phyloP scores from a whole-genome alignment of 1,140 invertebrate genomes.

The Danaus plexippus region DNA sequence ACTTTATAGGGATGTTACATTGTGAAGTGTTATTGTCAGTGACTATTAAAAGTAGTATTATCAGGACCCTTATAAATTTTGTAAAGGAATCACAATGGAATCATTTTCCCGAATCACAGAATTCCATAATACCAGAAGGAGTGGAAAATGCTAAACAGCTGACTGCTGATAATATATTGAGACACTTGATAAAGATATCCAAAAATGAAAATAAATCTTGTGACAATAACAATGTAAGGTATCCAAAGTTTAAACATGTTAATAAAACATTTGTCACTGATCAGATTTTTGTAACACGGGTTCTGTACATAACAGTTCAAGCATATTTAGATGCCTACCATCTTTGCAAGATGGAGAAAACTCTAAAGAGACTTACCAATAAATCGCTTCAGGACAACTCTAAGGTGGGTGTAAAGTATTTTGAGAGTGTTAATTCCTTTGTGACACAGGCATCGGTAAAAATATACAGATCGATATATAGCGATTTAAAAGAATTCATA shows the following conservation, averaged over 20 bases:
- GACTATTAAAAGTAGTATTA: slow-evolving; percentile 30
- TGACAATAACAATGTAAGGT: slow-evolving; percentile 10
- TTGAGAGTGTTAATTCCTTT: neutral
- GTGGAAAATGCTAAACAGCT: slow-evolving; percentile 14
- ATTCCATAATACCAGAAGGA: slow-evolving; percentile 19
- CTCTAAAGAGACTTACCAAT: slow-evolving; percentile 17
- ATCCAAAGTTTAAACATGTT: slow-evolving; percentile 11
- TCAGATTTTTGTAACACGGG: slow-evolving; percentile 27
- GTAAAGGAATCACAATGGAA: slow-evolving; percentile 33
- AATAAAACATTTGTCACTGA: slow-evolving; percentile 8
- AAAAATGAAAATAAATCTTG: slow-evolving; percentile 5
- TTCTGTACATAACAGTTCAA: slow-evolving; percentile 38
- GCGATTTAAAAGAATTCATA: slow-evolving; percentile 37
- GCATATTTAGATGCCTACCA: slow-evolving; percentile 47
- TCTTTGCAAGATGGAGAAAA: slow-evolving; percentile 39
- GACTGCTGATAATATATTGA: slow-evolving; percentile 27
- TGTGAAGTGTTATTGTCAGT: slow-evolving; percentile 26
- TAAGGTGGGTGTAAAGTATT: too few relatives aligned
- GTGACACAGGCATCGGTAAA: slow-evolving; percentile 40
- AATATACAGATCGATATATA: slow-evolving; percentile 35
- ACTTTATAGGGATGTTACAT: slow-evolving; percentile 32
- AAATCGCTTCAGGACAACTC: neutral
- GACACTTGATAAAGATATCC: slow-evolving; percentile 28
- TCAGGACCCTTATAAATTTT: slow-evolving; percentile 37
- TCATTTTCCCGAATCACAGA: slow-evolving; percentile 20